These are phyloP conservation scores for Netelia fuscicornis DNA, from an alignment of 2,888 invertebrate species.

Conservation along the genomic window DNA sequence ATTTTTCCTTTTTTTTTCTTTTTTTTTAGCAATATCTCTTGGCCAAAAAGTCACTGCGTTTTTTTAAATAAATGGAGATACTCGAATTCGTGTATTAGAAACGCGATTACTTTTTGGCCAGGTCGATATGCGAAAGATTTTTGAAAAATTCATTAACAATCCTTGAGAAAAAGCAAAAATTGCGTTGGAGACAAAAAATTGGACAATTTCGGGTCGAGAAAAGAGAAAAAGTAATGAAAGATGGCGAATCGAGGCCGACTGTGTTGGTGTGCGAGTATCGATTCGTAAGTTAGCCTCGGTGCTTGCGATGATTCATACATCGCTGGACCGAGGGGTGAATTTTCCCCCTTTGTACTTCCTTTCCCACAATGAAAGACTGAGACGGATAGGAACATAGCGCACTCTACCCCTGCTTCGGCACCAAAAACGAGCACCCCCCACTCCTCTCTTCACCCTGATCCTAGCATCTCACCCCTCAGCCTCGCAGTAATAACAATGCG, in stretches of 20 bases:
- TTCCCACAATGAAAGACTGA: slow-evolving; percentile 74
- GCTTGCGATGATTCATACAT: slow-evolving; percentile 81
- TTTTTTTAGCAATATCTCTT: background rate
- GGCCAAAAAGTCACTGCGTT: no score
- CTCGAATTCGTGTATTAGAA: background rate
- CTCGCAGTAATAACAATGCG: slow-evolving; percentile 79
- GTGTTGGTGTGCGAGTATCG: slow-evolving; percentile 62
- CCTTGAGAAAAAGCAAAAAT: slow-evolving; percentile 50
- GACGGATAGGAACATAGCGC: slow-evolving; percentile 62
- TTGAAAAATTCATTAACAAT: background rate
- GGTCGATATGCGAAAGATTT: background rate
- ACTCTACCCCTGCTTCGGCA: slow-evolving; percentile 60
- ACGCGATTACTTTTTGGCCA: no score
- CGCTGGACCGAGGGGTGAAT: slow-evolving; percentile 80
- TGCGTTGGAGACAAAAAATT: slow-evolving; percentile 46
- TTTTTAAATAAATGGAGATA: background rate
- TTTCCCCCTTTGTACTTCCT: slow-evolving; percentile 74
- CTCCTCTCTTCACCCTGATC: slow-evolving; percentile 49
- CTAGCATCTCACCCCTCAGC: slow-evolving; percentile 67
- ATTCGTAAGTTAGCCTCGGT: slow-evolving; percentile 70
- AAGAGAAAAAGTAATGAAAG: slow-evolving; percentile 28
- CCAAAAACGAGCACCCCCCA: slow-evolving; percentile 51
- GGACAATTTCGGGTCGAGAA: background rate
- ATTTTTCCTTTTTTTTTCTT: background rate
- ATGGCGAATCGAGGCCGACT: slow-evolving; percentile 11